Evolutionary conservation across 2,113 vertebrate species (phyloP), one percentile per base, ranked within the genome.

Genomic region (Semnornis frantzii): DNA sequence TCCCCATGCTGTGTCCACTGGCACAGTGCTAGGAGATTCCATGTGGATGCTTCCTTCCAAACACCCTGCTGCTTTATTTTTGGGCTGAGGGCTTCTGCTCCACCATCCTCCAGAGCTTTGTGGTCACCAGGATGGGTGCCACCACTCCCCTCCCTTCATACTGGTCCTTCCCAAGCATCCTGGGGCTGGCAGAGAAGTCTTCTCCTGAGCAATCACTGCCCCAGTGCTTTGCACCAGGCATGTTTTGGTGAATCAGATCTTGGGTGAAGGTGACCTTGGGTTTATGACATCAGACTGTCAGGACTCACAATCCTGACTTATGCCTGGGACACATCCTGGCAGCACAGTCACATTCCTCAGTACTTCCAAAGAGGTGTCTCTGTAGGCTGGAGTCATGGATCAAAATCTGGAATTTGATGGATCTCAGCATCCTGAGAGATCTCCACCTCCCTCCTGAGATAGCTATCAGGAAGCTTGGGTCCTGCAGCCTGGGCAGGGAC

Each of bases 1-100:
- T 60, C 18, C 23, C 58, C 25, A 1, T 8, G 4, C 17, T 3
- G 0, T 24, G 4, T 52, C 42, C 1, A 0, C 42, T 25, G 15
- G 46, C 69, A 71, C 37, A 80, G 68, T 6, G 2, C 24, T 68
- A 6, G 27, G 52, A 37, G 52, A 17, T 24, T 24, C 37, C 0
- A 12, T 25, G 23, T 19, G 10, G 2, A 0, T 30, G 31, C 8
- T 55, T 50, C 54, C 39, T 75, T 80, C 75, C 52, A 39, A 25
- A 63, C 31, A 20, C 34, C n/a, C 19, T 14, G 12, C 37, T 54
- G 48, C 77, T 34, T 63, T 68, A 7, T 4, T 13, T 60, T 44
- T 50, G 66, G 66, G 46, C 8, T 5, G 24, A 44, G 44, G 12
- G 31, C 25, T 58, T 39, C 23, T n/a, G 57, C 55, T 62, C 24